A percentile compares a stretch with the other conserved stretches of the same genome.
Evolutionary conservation across 2,888 invertebrate species (phyloP).

Genomic region (Diaperis boleti): DNA sequence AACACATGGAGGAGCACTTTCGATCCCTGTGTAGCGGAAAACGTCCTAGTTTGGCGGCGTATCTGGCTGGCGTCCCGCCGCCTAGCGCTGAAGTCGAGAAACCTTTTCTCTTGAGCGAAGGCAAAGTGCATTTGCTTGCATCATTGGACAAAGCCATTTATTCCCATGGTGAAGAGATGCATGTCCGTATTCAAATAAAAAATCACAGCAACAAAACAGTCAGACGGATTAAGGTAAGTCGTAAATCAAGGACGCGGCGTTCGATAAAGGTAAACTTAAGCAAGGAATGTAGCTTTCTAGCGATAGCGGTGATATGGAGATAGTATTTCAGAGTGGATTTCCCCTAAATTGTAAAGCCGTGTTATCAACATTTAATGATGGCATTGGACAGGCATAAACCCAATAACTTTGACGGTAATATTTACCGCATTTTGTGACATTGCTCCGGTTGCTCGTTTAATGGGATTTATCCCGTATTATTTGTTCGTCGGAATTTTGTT

Average conservation of each 20-base stretch:
- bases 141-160: slow-evolving; percentile 86
- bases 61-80: slow-evolving; percentile 68
- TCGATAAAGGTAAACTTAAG: too few relatives aligned
- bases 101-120: slow-evolving; percentile 88
- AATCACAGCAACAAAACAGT: slow-evolving; percentile 90
- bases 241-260: neutral
- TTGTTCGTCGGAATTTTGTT: too few relatives aligned
- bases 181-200: slow-evolving; percentile 78
- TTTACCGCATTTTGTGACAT: too few relatives aligned
- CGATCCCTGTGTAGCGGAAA: slow-evolving; percentile 60
- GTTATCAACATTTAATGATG: too few relatives aligned
- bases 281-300: too few relatives aligned
- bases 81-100: slow-evolving; percentile 82
- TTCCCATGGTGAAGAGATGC: slow-evolving; percentile 84
- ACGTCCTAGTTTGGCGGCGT: slow-evolving; percentile 60
- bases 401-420: too few relatives aligned
- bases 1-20: slow-evolving; percentile 46
- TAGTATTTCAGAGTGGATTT: too few relatives aligned
- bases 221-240: slow-evolving; percentile 80
- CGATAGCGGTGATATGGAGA: too few relatives aligned
- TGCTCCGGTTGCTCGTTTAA: too few relatives aligned
- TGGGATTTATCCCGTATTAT: too few relatives aligned
- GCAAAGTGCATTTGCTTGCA: slow-evolving; percentile 83
- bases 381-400: too few relatives aligned
- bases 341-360: too few relatives aligned